phyloP scores from a whole-genome alignment of 2,113 vertebrate genomes.

The Ophiodon elongatus region DNA sequence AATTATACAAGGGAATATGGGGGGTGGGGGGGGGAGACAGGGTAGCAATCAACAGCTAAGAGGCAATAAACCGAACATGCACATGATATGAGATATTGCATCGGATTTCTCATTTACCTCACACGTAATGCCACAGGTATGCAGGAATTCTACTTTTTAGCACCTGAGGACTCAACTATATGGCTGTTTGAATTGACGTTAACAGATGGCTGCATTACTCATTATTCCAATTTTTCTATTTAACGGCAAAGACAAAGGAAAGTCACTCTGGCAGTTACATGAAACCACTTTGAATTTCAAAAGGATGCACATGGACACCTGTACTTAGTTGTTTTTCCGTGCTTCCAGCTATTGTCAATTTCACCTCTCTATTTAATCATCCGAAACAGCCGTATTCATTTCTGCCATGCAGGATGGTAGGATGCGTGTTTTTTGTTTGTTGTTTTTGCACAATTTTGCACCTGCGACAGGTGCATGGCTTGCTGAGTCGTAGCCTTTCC shows the following conservation, averaged over 20 bases:
- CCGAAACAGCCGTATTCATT: constrained; percentile 66
- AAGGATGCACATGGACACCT: constrained; percentile 15
- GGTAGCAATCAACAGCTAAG: constrained; percentile 21
- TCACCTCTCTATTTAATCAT: constrained; percentile 34
- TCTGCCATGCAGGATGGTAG: not conserved
- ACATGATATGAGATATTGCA: constrained; percentile 32
- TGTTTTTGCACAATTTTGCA: not conserved
- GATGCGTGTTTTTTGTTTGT: not conserved
- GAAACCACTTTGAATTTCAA: constrained; percentile 40
- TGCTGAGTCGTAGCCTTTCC: constrained; percentile 52
- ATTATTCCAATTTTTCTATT: constrained; percentile 61
- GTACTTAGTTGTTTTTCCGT: constrained; percentile 13
- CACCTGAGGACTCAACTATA: constrained; percentile 49
- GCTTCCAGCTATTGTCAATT: not conserved
- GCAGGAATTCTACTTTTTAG: not conserved
- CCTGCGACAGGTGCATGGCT: constrained; percentile 50
- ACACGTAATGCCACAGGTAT: not conserved
- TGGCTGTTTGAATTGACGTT: constrained; percentile 45
- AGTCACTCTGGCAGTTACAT: constrained; percentile 63
- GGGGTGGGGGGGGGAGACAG: not conserved
- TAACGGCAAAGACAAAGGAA: constrained; percentile 72
- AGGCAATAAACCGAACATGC: constrained; percentile 34
- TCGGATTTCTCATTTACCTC: constrained; percentile 37
- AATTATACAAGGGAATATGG: not conserved
- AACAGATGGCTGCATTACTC: constrained; percentile 70